These are phyloP conservation scores for Drepanosiphum platanoidis DNA, from an alignment of 2,888 invertebrate genomes.

Conservation along the genomic window DNA sequence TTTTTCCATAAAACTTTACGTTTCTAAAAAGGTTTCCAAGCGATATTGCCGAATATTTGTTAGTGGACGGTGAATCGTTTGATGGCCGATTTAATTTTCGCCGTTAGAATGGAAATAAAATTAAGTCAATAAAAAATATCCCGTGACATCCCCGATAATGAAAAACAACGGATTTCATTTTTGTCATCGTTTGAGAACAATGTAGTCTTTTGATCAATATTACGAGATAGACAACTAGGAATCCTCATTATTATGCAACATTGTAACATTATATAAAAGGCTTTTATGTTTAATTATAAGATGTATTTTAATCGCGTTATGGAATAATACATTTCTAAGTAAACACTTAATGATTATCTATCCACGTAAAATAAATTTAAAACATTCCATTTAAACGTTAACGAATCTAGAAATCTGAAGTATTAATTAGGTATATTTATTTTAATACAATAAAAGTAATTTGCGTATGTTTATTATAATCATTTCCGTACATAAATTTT, in stretches of 20 bases:
- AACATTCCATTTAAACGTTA: no score
- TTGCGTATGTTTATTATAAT: no score
- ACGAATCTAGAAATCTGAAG: no score
- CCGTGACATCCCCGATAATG: background rate
- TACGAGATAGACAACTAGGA: background rate
- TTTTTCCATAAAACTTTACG: background rate
- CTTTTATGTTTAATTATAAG: background rate
- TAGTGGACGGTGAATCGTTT: slow-evolving; percentile 46
- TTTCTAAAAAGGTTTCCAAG: slow-evolving; percentile 21
- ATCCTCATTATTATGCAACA: background rate
- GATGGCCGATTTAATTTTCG: slow-evolving; percentile 16
- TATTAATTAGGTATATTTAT: no score
- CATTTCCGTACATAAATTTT: no score
- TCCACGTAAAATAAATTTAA: background rate
- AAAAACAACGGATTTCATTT: background rate
- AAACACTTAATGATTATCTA: background rate
- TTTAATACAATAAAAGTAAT: no score
- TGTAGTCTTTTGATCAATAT: background rate
- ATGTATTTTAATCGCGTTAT: no score
- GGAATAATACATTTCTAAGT: background rate
- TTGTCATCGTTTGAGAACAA: background rate
- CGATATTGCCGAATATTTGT: slow-evolving; percentile 46
- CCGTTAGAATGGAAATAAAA: background rate
- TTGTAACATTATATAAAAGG: background rate
- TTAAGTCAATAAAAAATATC: background rate